Base-by-base conservation (phyloP, 1,140 invertebrate species). In the Pemphigus obesinymphae region DNA sequence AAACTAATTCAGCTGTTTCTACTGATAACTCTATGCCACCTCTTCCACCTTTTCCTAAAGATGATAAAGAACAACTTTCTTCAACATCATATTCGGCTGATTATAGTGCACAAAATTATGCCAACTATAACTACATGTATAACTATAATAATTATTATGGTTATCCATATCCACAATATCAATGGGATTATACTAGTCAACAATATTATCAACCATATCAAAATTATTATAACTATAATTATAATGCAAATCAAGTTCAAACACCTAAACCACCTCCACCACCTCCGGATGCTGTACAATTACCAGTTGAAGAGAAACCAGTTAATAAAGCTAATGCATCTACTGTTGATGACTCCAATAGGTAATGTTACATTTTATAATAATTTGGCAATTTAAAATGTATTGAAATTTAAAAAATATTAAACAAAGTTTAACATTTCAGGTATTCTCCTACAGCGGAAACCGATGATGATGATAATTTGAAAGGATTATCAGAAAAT, bases 201-300 rank as follows among this genome's bases (percentile, higher is more conserved):
- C 76, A 80, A 80, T 80, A 80, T n/a, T 80, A 80, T 80, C 76
- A 80, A 61, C 76, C 76, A n/a, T 80, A 80, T 45, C 76, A 80
- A 80, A 80, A 80, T 80, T 80, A 80, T 61, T 63, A 80, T 26
- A 63, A 61, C 26, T 80, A 61, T 43, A 80, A 80, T 80, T 80
- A 20, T 45, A 80, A 80, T 31, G 31, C 76, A 58, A 80, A 45
- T 61, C 76, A 63, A 80, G 13, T 20, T 2, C 76, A 80, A 80
- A 29, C 76, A 20, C 45, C 55, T 31, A 80, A 80, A 80, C 31
- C 34, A 29, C 55, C 76, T 43, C 55, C 37, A 29, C 76, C 76
- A 29, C 53, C 76, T 29, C n/a, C 37, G 29, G 37, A 63, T 80
- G 0, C 53, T 40, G 55, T 80, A 29, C 76, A 80, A 11, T 61